phyloP scores from a whole-genome alignment of 1,140 invertebrate genomes.

The Macrotrachela quadricornifera region DNA sequence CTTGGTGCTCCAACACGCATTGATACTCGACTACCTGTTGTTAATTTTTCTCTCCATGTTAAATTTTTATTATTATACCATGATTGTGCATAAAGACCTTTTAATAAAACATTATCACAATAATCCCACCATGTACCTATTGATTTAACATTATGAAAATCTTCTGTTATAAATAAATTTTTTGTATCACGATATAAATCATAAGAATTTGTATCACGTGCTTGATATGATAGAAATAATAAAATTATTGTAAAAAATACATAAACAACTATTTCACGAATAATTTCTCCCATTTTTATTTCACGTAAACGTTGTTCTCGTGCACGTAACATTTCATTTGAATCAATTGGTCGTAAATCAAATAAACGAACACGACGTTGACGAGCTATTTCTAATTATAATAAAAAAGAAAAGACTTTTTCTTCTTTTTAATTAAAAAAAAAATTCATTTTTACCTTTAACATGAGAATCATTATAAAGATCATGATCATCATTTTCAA shows the following conservation, averaged over 20 bases:
- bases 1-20: constrained; percentile 38
- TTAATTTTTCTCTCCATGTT: constrained; percentile 22
- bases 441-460: too few species aligned
- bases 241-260: constrained; percentile 23
- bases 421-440: too few species aligned
- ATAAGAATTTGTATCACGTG: constrained; percentile 19
- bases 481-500: too few species aligned
- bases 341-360: constrained; percentile 17
- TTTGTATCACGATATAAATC: constrained; percentile 14
- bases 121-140: constrained; percentile 12
- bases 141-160: too few species aligned
- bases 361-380: neutral
- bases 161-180: too few species aligned
- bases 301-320: constrained; percentile 27
- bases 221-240: constrained; percentile 28
- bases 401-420: too few species aligned
- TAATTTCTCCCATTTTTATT: constrained; percentile 31
- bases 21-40: constrained; percentile 14
- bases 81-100: constrained; percentile 18
- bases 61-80: constrained; percentile 21
- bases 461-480: too few species aligned
- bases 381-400: too few species aligned
- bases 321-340: constrained; percentile 15
- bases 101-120: constrained; percentile 18
- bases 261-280: constrained; percentile 31